Evolutionary conservation across 2,113 vertebrate species (phyloP).

Genomic region (Urocynchramus pylzowi): DNA sequence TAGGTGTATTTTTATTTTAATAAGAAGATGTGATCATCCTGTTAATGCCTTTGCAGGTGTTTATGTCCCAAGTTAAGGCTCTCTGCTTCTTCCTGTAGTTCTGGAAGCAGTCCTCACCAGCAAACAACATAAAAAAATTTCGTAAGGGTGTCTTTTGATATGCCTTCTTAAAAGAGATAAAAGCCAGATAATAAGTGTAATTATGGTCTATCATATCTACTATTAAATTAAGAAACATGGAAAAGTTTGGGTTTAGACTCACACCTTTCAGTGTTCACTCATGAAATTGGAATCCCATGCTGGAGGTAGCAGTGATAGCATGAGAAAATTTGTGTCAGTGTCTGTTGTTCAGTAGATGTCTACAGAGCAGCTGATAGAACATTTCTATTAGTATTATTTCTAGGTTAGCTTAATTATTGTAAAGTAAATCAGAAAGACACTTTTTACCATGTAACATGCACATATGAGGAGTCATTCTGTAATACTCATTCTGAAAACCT

Average conservation of each 20-base stretch:
- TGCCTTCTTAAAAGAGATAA: neutral
- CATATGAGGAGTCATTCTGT: neutral
- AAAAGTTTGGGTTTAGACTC: neutral
- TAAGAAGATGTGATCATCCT: neutral
- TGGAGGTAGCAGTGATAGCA: neutral
- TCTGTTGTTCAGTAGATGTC: neutral
- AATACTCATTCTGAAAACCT: neutral
- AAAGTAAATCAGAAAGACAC: neutral
- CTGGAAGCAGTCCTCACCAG: neutral
- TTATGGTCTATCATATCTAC: neutral
- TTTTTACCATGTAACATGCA: fast-evolving
- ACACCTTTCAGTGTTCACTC: neutral
- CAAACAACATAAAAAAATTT: neutral
- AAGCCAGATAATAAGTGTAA: neutral
- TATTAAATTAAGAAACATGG: neutral
- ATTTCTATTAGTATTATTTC: neutral
- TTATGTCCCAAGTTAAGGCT: neutral
- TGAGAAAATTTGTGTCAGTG: neutral
- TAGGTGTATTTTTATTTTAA: neutral
- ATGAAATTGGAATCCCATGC: neutral
- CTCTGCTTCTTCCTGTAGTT: neutral
- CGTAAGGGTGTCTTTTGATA: neutral
- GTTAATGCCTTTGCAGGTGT: neutral
- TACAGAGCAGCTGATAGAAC: neutral
- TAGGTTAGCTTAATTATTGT: neutral